phyloP scores from a whole-genome alignment of 2,888 invertebrate genomes.

The Asteroscopus sphinx region DNA sequence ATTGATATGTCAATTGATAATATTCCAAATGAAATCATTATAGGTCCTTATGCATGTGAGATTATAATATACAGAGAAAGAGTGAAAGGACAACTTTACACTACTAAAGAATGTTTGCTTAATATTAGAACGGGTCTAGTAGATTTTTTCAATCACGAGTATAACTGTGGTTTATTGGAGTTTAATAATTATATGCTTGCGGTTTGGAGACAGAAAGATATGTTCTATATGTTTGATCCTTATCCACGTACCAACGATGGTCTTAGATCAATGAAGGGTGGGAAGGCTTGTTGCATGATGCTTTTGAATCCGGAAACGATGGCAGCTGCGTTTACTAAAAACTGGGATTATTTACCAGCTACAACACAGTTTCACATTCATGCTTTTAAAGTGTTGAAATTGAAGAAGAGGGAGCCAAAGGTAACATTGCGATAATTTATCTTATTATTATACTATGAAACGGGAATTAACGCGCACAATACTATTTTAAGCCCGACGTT shows the following conservation, averaged over 20 bases:
- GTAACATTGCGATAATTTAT: constrained; percentile 57
- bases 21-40: constrained; percentile 88
- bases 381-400: constrained; percentile 90
- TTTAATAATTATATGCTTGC: constrained; percentile 90
- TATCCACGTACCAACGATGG: constrained; percentile 91
- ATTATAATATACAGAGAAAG: constrained; percentile 89
- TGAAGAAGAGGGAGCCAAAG: constrained; percentile 82
- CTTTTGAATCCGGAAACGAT: constrained; percentile 90
- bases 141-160: constrained; percentile 88
- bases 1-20: constrained; percentile 87
- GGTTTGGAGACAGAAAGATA: constrained; percentile 91
- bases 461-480: too few species aligned
- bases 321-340: constrained; percentile 86
- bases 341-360: constrained; percentile 84
- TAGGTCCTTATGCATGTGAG: constrained; percentile 90
- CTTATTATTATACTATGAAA: too few species aligned
- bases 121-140: constrained; percentile 84
- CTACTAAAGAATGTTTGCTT: constrained; percentile 86
- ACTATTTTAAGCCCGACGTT: too few species aligned
- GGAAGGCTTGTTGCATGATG: constrained; percentile 91
- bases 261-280: constrained; percentile 85
- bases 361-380: constrained; percentile 89
- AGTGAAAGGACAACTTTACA: constrained; percentile 83
- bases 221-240: constrained; percentile 92
- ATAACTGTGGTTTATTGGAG: constrained; percentile 88